Evolutionary conservation across 2,888 invertebrate species (phyloP).

Genomic region (Caenorhabditis sp.): DNA sequence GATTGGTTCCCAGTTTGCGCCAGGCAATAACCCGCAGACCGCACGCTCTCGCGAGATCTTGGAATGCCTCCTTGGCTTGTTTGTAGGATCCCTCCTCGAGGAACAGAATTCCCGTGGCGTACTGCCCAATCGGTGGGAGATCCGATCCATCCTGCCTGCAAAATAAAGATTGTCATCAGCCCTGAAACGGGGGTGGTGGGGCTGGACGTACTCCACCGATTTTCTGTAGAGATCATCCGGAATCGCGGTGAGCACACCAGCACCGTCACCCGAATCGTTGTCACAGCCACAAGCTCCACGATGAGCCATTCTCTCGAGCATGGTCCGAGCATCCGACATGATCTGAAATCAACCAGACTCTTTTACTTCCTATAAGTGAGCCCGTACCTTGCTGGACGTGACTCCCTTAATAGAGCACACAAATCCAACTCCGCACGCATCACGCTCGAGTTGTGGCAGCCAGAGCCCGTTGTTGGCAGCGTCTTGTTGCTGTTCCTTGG

Average conservation of each 20-base stretch:
- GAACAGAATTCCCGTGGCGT: slow-evolving; percentile 97
- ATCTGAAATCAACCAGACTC: slow-evolving; percentile 88
- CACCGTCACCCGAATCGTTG: slow-evolving; percentile 99
- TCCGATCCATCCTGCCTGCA: slow-evolving; percentile 82
- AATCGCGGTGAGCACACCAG: slow-evolving; percentile 95
- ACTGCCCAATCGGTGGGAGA: slow-evolving; percentile 90
- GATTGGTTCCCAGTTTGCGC: slow-evolving; percentile 93
- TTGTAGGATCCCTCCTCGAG: slow-evolving; percentile 83
- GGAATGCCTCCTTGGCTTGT: slow-evolving; percentile 84
- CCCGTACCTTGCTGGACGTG: slow-evolving; percentile 86
- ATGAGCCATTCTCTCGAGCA: slow-evolving; percentile 98
- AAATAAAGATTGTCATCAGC: no score
- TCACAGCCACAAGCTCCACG: slow-evolving; percentile 99
- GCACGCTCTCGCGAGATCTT: slow-evolving; percentile 87
- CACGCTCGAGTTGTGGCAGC: slow-evolving; percentile 94
- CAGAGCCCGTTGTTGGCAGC: slow-evolving; percentile 85
- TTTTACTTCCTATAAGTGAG: no score
- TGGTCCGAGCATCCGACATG: slow-evolving; percentile 92
- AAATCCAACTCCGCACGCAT: slow-evolving; percentile 99
- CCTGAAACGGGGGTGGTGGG: no score
- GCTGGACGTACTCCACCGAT: slow-evolving; percentile 88
- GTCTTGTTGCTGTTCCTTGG: slow-evolving; percentile 70
- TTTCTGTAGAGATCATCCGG: slow-evolving; percentile 92
- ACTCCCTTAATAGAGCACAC: slow-evolving; percentile 97
- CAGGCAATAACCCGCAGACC: slow-evolving; percentile 90